A percentile compares a stretch with the other conserved stretches of the same genome.
These are phyloP conservation scores for Brachionichthys hirsutus DNA, from an alignment of 2,113 vertebrate species.

Conservation along the genomic window DNA sequence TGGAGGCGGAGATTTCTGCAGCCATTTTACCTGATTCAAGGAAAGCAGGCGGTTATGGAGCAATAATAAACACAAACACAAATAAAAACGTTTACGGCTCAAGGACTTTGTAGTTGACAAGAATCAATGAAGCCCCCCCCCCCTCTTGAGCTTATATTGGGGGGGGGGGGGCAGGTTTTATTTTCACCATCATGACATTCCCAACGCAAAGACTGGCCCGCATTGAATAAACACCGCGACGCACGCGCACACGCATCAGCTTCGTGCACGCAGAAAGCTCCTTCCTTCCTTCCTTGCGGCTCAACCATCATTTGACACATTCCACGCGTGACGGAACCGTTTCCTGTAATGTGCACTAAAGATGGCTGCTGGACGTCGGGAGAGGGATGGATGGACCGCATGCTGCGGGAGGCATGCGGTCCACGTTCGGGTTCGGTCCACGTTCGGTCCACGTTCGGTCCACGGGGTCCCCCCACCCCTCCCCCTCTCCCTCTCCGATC, in stretches of 20 bases:
- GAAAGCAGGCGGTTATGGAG: neutral
- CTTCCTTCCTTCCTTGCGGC: no score
- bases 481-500: neutral
- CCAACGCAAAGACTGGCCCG: conserved; percentile 6
- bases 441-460: no score
- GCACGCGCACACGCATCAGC: no score
- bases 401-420: conserved; percentile 9
- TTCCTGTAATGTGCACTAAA: conserved; percentile 57
- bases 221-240: neutral
- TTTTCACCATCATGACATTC: conserved; percentile 3
- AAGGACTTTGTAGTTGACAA: neutral
- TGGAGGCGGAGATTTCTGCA: conserved; percentile 83
- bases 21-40: conserved; percentile 84
- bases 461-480: no score
- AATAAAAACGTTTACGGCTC: neutral
- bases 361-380: conserved; percentile 59
- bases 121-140: conserved; percentile 7
- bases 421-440: no score
- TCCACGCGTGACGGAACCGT: conserved; percentile 41
- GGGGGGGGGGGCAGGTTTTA: conserved; percentile 49
- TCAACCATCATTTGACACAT: conserved; percentile 25
- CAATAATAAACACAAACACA: neutral
- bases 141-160: conserved; percentile 71
- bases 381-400: no score
- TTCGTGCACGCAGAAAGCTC: no score